A percentile compares a stretch with the other conserved stretches of the same genome.
Evolutionary conservation across 2,113 vertebrate genomes (phyloP).

Genomic region (Menidia beryllina): DNA sequence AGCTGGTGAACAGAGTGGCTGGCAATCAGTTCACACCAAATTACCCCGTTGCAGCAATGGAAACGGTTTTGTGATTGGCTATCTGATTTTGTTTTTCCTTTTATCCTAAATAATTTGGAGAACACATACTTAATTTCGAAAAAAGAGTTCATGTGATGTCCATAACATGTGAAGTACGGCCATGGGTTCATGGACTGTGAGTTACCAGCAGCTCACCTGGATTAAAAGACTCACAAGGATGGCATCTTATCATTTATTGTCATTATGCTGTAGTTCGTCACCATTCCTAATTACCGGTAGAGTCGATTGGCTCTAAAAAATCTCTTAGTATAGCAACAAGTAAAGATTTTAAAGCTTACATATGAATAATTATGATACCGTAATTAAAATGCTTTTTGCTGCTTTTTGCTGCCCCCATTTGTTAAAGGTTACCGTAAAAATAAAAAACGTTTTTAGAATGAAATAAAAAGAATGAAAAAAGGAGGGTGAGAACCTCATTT

Average conservation of each 20-base stretch:
- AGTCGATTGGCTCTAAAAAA: neutral
- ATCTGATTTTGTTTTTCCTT: neutral
- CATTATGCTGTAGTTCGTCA: neutral
- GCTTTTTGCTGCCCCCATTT: neutral
- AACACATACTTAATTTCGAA: no score
- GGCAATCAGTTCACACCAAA: neutral
- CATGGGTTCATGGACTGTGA: slow-evolving; percentile 1
- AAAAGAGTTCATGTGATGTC: neutral
- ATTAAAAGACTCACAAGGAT: neutral
- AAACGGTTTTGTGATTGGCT: neutral
- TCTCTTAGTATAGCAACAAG: neutral
- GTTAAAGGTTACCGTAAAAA: slow-evolving; percentile 2
- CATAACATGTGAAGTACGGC: slow-evolving; percentile 13
- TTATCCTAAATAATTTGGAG: neutral
- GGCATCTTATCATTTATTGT: neutral
- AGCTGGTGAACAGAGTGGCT: no score
- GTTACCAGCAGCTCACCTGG: no score
- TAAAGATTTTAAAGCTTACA: slow-evolving; percentile 15
- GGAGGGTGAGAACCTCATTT: slow-evolving; percentile 11
- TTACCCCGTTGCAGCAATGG: neutral
- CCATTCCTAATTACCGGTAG: neutral
- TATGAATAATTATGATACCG: slow-evolving; percentile 35
- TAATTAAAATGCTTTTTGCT: slow-evolving; percentile 12
- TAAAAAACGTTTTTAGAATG: slow-evolving; percentile 22
- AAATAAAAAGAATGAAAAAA: neutral